phyloP scores from a whole-genome alignment of 2,888 invertebrate genomes.

The Operophtera brumata region DNA sequence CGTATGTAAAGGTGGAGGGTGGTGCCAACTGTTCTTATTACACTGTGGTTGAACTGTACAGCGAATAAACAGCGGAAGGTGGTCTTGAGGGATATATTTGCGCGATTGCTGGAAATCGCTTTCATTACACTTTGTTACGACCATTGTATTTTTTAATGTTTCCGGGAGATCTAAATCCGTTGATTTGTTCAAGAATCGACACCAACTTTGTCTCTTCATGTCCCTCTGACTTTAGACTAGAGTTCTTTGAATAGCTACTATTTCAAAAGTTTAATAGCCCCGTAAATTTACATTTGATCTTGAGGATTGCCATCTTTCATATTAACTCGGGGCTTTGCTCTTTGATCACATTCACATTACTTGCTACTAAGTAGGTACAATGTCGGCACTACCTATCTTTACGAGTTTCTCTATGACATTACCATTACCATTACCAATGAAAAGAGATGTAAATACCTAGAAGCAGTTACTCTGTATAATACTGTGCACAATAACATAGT shows the following conservation, averaged over 20 bases:
- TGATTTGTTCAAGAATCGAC: neutral
- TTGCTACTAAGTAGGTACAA: neutral
- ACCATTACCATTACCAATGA: too few relatives aligned
- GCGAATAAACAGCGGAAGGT: slow-evolving; percentile 14
- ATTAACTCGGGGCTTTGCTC: neutral
- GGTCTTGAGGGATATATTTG: slow-evolving; percentile 15
- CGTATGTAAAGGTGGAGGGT: neutral
- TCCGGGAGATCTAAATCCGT: slow-evolving; percentile 9
- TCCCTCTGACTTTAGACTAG: neutral
- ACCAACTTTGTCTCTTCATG: too few relatives aligned
- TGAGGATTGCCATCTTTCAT: neutral
- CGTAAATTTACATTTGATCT: neutral
- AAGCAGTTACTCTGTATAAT: too few relatives aligned
- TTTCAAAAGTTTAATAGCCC: neutral
- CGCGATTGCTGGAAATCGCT: slow-evolving; percentile 13
- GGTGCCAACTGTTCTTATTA: neutral
- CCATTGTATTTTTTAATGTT: slow-evolving; percentile 13
- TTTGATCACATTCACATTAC: neutral
- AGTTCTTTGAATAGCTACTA: neutral
- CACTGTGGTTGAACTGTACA: slow-evolving; percentile 3
- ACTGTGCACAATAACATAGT: too few relatives aligned
- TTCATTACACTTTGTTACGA: slow-evolving; percentile 17
- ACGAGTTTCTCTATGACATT: too few relatives aligned
- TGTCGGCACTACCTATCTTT: too few relatives aligned
- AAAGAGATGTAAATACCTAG: too few relatives aligned